phyloP scores from a whole-genome alignment of 2,113 vertebrate genomes.

The Cheirogaleus medius region DNA sequence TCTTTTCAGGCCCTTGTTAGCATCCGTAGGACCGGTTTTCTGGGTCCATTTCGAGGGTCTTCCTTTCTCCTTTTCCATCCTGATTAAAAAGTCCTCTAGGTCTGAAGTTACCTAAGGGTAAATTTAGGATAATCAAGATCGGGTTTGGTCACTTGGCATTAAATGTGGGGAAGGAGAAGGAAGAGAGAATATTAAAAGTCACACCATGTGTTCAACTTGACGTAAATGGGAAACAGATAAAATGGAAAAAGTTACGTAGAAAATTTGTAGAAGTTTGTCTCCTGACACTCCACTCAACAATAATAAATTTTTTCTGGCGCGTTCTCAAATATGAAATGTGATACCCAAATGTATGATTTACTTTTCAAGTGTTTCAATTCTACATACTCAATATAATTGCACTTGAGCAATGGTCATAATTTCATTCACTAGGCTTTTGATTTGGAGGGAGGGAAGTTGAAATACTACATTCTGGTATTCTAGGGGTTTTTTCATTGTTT shows the following conservation, averaged over 20 bases:
- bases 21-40: neutral
- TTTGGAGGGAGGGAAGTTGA: neutral
- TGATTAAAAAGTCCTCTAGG: neutral
- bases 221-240: constrained; percentile 60
- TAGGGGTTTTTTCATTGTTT: neutral
- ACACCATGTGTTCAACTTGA: constrained; percentile 18
- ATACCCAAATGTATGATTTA: constrained; percentile 43
- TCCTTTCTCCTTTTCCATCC: neutral
- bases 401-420: constrained; percentile 25
- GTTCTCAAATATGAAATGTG: constrained; percentile 50
- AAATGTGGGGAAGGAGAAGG: neutral
- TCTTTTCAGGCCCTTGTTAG: neutral
- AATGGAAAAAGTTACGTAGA: constrained; percentile 34
- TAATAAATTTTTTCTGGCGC: constrained; percentile 37
- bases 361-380: constrained; percentile 20
- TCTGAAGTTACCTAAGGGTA: neutral
- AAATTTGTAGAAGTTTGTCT: constrained; percentile 52
- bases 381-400: neutral
- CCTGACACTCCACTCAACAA: constrained; percentile 40
- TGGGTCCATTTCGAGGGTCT: neutral
- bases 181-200: constrained; percentile 49
- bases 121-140: constrained; percentile 4
- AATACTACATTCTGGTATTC: neutral
- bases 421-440: constrained; percentile 35
- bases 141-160: constrained; percentile 41